Evolutionary conservation across 1,140 invertebrate genomes (phyloP), one percentile per base, ranked within the genome.

Genomic region (Holotrichia oblita): DNA sequence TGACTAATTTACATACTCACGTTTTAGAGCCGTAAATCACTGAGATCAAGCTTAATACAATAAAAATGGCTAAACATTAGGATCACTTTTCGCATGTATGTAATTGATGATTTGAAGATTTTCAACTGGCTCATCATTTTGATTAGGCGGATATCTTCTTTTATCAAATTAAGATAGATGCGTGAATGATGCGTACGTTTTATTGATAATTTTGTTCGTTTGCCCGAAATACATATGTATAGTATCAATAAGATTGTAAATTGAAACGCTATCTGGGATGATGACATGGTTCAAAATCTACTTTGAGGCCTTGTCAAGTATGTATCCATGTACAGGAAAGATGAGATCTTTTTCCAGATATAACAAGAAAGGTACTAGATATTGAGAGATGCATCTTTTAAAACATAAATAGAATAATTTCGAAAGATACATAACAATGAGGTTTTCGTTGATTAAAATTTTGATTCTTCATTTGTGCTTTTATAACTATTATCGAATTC

Each of bases 91-190:
- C n/a, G 14, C 17, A n/a, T 55, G 17, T 17, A 17, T 55, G 14
- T 55, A 17, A 55, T 34, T 22, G 2, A 34, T 69, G 48, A 27
- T 69, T 69, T 69, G 12, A 22, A 69, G 61, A 69, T 69, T 22
- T 34, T 14, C 22, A 34, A 69, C 27, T 69, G 61, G 22, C 61
- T 22, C 61, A 22, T 22, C 22, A 69, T 69, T 69, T 69, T 69
- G 61, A 55, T 69, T 69, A 69, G 61, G 61, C 22, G 27, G 27
- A 55, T 69, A 69, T 69, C 20, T 69, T 69, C 22, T 64, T 69
- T 69, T 69, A 69, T 69, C 61, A 27, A 69, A 27, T 69, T 69
- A 69, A 69, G 61, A 69, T 69, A 69, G 20, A 69, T 69, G 61
- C 8, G 61, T 22, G 27, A 12, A 69, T 69, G 20, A 17, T 20